Conservation (phyloP, 2,113 vertebrate genomes). For the Mystacornis crossleyi region DNA sequence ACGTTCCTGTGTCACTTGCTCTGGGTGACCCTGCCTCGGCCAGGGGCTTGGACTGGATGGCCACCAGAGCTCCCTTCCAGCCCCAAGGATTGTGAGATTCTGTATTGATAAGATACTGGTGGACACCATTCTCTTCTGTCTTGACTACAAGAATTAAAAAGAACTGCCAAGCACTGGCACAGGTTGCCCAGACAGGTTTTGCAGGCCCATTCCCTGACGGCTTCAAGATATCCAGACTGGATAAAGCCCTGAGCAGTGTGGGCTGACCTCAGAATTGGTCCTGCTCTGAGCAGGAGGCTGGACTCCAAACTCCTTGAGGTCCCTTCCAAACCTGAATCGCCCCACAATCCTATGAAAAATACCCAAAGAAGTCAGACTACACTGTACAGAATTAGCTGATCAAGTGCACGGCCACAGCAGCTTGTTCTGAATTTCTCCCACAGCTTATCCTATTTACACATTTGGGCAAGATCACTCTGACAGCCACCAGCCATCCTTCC, state of each 20-base stretch:
- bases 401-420: not conserved
- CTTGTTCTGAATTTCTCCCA: not conserved
- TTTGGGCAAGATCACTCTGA: not conserved
- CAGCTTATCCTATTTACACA: not conserved
- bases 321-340: not conserved
- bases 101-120: not conserved
- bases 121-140: not conserved
- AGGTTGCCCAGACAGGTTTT: not conserved
- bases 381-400: not conserved
- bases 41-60: not conserved
- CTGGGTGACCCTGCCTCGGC: not conserved
- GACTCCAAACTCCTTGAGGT: not conserved
- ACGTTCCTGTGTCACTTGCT: not conserved
- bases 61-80: not conserved
- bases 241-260: not conserved
- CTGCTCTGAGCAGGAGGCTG: rapidly evolving
- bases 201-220: not conserved
- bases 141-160: not conserved
- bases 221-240: not conserved
- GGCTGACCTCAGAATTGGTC: not conserved
- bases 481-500: not conserved
- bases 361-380: not conserved
- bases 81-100: not conserved
- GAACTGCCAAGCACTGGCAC: not conserved
- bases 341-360: not conserved